Conservation (phyloP, 2,797 vertebrate genomes). For the Schizopygopsis malacanthus region DNA sequence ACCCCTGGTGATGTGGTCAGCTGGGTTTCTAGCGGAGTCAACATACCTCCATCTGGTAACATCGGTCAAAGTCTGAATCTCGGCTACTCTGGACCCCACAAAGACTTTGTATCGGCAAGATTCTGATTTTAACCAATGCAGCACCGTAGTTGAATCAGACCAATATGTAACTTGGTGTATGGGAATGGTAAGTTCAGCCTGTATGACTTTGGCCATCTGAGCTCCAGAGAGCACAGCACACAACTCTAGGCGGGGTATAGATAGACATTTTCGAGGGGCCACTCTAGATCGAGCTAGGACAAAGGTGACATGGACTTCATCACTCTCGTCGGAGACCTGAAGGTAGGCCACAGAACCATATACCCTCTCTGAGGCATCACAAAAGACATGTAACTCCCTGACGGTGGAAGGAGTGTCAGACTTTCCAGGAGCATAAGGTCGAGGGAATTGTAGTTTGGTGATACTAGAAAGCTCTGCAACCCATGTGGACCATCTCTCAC, state of each 20-base stretch:
- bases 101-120: slow-evolving; percentile 29
- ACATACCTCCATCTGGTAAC: not conserved
- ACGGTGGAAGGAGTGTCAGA: too few species aligned
- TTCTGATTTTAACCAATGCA: slow-evolving; percentile 24
- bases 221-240: not conserved
- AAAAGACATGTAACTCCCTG: too few species aligned
- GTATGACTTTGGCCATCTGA: not conserved
- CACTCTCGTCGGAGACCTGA: too few species aligned
- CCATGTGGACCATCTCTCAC: too few species aligned
- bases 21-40: slow-evolving; percentile 1
- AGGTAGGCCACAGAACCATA: too few species aligned
- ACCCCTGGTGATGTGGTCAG: slow-evolving; percentile 20
- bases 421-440: too few species aligned
- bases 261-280: not conserved
- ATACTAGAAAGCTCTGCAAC: too few species aligned
- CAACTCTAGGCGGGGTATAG: not conserved
- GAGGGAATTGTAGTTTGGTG: too few species aligned
- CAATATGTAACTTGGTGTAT: not conserved
- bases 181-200: not conserved
- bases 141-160: slow-evolving; percentile 18
- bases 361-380: too few species aligned
- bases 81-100: not conserved
- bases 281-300: too few species aligned
- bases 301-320: too few species aligned
- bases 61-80: slow-evolving; percentile 24